Evolutionary conservation across 2,888 invertebrate species (phyloP).

Genomic region (Sarcophaga carnaria): DNA sequence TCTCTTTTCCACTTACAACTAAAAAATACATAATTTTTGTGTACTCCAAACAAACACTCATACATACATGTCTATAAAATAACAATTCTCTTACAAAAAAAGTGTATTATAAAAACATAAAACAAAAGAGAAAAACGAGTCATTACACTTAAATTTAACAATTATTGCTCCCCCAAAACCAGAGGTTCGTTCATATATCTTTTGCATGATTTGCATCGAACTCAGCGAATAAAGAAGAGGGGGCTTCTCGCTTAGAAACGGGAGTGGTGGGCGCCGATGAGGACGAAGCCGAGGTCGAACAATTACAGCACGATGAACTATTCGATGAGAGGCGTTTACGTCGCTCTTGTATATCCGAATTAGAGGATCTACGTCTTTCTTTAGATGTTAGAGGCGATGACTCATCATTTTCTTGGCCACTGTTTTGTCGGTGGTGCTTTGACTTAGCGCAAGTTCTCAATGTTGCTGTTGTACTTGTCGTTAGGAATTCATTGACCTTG

Average conservation of each 20-base stretch:
- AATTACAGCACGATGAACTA: slow-evolving; percentile 54
- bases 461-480: not conserved
- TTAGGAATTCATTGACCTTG: slow-evolving; percentile 54
- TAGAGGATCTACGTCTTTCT: slow-evolving; percentile 46
- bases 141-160: not conserved
- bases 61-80: slow-evolving; percentile 7
- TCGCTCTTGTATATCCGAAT: slow-evolving; percentile 49
- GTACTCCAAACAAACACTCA: slow-evolving; percentile 16
- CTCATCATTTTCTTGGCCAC: slow-evolving; percentile 3
- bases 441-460: slow-evolving; percentile 21
- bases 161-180: not conserved
- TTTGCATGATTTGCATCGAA: slow-evolving; percentile 16
- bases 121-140: not conserved
- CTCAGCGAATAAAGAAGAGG: slow-evolving; percentile 5
- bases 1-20: slow-evolving; percentile 22
- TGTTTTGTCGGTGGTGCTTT: slow-evolving; percentile 2
- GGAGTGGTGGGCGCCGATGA: slow-evolving; percentile 63
- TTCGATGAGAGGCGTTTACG: slow-evolving; percentile 48
- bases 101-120: slow-evolving; percentile 18
- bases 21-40: slow-evolving; percentile 15
- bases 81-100: slow-evolving; percentile 13
- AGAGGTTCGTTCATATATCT: slow-evolving; percentile 9
- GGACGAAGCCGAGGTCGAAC: slow-evolving; percentile 41
- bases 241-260: slow-evolving; percentile 22
- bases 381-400: too few species aligned